Conservation (phyloP, 1,140 invertebrate genomes). For the Adelges cooleyi region DNA sequence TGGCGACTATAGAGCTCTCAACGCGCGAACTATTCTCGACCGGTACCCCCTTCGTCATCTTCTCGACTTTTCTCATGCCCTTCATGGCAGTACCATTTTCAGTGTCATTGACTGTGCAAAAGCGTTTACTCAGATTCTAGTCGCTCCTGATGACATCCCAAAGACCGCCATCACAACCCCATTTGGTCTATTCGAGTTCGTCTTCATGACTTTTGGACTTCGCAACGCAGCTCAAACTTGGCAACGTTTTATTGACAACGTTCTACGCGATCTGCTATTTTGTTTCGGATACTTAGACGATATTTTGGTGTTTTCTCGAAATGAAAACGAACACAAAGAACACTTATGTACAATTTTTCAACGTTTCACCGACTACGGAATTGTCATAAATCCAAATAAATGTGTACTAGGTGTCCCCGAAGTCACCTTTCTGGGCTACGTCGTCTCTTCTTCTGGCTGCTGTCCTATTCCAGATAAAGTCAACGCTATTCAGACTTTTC, state of each 20-base stretch:
- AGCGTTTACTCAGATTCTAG: constrained; percentile 36
- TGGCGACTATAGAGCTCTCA: neutral
- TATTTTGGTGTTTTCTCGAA: constrained; percentile 31
- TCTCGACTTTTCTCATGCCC: no score
- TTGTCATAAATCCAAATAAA: constrained; percentile 33
- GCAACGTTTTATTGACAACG: constrained; percentile 42
- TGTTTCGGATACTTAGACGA: constrained; percentile 37
- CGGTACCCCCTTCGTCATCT: neutral
- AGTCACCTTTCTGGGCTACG: constrained; percentile 34
- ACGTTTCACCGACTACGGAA: neutral
- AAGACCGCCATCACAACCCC: constrained; percentile 36
- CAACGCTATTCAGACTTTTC: neutral
- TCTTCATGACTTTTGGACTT: constrained; percentile 38
- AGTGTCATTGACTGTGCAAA: neutral
- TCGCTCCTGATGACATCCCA: constrained; percentile 34
- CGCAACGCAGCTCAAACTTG: constrained; percentile 40
- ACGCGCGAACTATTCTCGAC: neutral
- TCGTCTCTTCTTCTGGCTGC: constrained; percentile 32
- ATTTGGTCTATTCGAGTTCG: constrained; percentile 28
- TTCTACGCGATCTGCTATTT: constrained; percentile 36
- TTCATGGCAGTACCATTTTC: neutral
- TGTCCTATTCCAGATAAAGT: neutral
- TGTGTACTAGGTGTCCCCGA: constrained; percentile 34
- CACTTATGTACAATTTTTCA: neutral
- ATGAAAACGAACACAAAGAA: neutral